Evolutionary conservation across 2,888 invertebrate genomes (phyloP), one percentile per base, ranked within the genome.

Genomic region (Drosophila parthenogenetica): DNA sequence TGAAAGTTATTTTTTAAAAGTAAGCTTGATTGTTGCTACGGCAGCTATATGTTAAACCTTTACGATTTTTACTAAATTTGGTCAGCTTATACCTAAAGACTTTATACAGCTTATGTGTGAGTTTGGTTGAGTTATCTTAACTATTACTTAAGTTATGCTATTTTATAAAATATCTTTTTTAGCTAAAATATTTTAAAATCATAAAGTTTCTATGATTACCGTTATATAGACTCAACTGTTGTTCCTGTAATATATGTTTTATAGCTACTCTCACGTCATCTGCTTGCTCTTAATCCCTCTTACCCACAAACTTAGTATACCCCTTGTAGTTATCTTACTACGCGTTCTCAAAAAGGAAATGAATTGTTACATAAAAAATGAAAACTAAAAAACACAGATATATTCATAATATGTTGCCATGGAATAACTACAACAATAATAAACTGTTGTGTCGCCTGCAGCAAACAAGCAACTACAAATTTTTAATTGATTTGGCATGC

Each of bases 401-500:
- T 8, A 7, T 8, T 8, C 29, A 29, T 29, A 29, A 29, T 37
- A 5, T 74, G 73, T 77, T 76, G 59, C 67, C 73, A 72, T 72
- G 75, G 35, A 3, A 35, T 45, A 29, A 57, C 40, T 25, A 68
- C 62, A 59, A 49, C 43, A 45, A 68, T 57, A 59, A 49, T 13
- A 45, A 37, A 25, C 35, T 22, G 19, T 37, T 50, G 22, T 19
- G n/a, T 37, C 19, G 42, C 43, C 45, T 42, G 32, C 17, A 57
- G 22, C 57, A 74, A 70, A 75, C 70, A 70, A 63, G 74, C 61
- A 61, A 69, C 64, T 69, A 74, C 29, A n/a, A 57, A 57, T 79
- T 81, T 86, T 86, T 86, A 86, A 86, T 86, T 86, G 86, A 89
- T 86, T 89, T 89, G 87, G 81, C 81, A 87, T 73, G 87, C 85